Conservation (phyloP, 2,113 vertebrate genomes). For the Hippopotamus amphibius region DNA sequence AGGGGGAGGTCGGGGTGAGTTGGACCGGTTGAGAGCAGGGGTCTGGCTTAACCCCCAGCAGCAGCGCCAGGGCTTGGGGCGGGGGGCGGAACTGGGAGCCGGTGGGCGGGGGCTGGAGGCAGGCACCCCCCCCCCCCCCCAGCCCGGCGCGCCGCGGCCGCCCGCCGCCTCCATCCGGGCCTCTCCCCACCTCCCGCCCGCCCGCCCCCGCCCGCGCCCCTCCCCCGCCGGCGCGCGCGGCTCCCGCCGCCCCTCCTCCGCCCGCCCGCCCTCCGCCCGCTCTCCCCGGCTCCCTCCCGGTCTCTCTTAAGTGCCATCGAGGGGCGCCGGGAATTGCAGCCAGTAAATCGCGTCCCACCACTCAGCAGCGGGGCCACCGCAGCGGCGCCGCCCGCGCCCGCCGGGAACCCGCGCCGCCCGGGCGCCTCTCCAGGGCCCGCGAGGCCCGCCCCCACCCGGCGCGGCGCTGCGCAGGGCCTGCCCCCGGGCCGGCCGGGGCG, state of each 20-base stretch:
- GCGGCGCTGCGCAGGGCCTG: constrained; percentile 80
- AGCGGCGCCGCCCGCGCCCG: constrained; percentile 78
- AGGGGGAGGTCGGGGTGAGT: background rate
- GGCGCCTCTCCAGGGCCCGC: constrained; percentile 82
- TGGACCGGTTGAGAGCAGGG: background rate
- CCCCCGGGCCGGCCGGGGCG: constrained; percentile 80
- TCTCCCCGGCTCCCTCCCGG: constrained; percentile 78
- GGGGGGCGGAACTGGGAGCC: constrained; percentile 35
- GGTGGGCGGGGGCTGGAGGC: constrained; percentile 78
- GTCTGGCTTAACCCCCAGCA: background rate
- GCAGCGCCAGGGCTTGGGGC: constrained; percentile 61
- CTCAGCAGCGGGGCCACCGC: constrained; percentile 81
- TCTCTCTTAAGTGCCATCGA: constrained; percentile 74
- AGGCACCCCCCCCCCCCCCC: constrained; percentile 42
- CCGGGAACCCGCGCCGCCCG: constrained; percentile 81
- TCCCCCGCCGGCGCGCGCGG: constrained; percentile 74
- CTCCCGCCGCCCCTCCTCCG: constrained; percentile 77
- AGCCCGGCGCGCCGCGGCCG: constrained; percentile 71
- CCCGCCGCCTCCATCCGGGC: constrained; percentile 76
- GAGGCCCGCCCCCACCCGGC: constrained; percentile 77
- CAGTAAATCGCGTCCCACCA: constrained; percentile 80
- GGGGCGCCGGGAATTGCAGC: constrained; percentile 80
- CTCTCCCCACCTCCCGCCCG: constrained; percentile 67
- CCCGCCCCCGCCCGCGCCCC: constrained; percentile 76
- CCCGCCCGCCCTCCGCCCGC: constrained; percentile 66